Evolutionary conservation across 1,140 invertebrate genomes (phyloP).

Genomic region (Sarcophaga bullata): DNA sequence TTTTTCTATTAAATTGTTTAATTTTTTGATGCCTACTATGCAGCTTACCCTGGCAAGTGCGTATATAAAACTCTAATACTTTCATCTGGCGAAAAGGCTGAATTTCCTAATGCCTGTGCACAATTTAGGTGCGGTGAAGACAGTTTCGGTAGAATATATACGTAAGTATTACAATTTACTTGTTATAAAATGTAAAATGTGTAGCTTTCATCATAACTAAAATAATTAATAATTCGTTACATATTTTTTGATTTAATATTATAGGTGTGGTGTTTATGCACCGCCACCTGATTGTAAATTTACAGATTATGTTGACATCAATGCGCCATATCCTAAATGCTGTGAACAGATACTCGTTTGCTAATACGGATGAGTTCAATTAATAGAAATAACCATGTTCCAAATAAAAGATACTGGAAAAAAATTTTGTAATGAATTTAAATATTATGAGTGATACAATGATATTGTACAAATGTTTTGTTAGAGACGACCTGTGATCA

Average conservation of each 20-base stretch:
- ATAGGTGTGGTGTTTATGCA: not conserved
- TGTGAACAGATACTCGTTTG: not conserved
- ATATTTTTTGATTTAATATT: not conserved
- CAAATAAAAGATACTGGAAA: too few species aligned
- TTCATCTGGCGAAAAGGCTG: not conserved
- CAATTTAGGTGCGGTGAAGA: not conserved
- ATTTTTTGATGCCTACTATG: not conserved
- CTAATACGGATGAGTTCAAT: not conserved
- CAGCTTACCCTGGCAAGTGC: constrained; percentile 20
- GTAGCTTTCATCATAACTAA: not conserved
- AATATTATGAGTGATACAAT: too few species aligned
- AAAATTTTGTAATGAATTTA: too few species aligned
- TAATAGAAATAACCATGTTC: not conserved
- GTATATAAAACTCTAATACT: not conserved
- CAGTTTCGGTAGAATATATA: constrained; percentile 10
- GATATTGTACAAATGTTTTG: too few species aligned
- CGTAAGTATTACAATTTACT: too few species aligned
- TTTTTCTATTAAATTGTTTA: not conserved
- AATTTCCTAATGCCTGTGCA: not conserved
- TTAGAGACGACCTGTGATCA: too few species aligned
- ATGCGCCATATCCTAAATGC: not conserved
- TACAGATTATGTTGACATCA: not conserved
- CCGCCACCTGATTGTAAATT: not conserved
- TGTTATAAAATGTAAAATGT: too few species aligned
- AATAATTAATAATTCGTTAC: not conserved